A percentile compares a stretch with the other conserved stretches of the same genome.
Evolutionary conservation across 2,888 invertebrate genomes (phyloP).

Genomic region (Erpobdella octoculata): DNA sequence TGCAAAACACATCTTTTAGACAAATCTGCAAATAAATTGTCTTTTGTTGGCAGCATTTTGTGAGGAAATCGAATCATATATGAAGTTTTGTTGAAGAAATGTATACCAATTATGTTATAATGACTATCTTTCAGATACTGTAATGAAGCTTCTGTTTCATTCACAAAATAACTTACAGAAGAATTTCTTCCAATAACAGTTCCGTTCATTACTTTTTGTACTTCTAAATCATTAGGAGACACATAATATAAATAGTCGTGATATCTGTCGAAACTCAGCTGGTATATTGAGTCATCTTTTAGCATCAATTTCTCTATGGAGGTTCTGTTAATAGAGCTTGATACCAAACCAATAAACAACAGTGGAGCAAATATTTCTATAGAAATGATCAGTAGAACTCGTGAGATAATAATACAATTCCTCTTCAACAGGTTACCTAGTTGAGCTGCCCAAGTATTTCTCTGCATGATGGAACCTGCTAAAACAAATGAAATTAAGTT

Average conservation of each 20-base stretch:
- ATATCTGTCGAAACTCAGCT: not conserved
- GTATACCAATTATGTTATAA: not conserved
- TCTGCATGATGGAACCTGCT: too few relatives aligned
- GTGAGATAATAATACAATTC: too few relatives aligned
- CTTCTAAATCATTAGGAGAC: not conserved
- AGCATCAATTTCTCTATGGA: not conserved
- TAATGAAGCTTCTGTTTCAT: not conserved
- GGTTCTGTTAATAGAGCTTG: not conserved
- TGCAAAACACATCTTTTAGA: not conserved
- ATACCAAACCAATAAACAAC: not conserved
- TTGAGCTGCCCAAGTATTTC: too few relatives aligned
- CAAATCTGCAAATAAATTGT: not conserved
- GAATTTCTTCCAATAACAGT: not conserved
- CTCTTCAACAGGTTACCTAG: too few relatives aligned
- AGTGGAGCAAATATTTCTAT: not conserved
- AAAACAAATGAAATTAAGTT: too few relatives aligned
- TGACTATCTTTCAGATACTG: not conserved
- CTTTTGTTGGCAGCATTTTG: not conserved
- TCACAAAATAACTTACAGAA: not conserved
- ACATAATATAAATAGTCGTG: not conserved
- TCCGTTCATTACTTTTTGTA: not conserved
- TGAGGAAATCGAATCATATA: not conserved
- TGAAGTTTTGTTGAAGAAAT: not conserved
- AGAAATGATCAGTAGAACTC: too few relatives aligned
- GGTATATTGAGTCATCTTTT: not conserved